A percentile compares a stretch with the other conserved stretches of the same genome.
Conservation (phyloP, 2,797 vertebrate species). For the Linurgus olivaceus region DNA sequence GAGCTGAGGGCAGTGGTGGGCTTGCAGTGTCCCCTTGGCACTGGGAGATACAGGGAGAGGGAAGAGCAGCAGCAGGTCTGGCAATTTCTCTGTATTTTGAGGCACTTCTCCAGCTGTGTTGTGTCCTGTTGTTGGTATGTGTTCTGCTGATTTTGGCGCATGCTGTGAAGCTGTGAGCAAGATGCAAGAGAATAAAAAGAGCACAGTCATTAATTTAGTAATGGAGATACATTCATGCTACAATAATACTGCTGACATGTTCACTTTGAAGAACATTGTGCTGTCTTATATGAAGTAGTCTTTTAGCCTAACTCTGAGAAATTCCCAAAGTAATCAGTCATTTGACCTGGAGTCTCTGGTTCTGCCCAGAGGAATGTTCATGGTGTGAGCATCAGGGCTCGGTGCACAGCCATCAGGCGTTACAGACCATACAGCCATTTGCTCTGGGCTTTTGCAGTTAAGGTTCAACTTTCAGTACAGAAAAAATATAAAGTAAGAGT, state of each 20-base stretch:
- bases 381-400: background rate
- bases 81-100: background rate
- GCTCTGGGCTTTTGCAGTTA: background rate
- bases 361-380: rapidly evolving
- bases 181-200: background rate
- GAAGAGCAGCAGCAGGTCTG: background rate
- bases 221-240: background rate
- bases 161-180: background rate
- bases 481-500: background rate
- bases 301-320: background rate
- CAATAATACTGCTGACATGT: background rate
- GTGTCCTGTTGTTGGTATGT: background rate
- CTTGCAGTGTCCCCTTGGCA: background rate
- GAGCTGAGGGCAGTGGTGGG: background rate
- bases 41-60: background rate
- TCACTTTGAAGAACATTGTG: background rate
- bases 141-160: background rate
- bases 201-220: background rate
- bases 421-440: background rate
- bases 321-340: background rate
- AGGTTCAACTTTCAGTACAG: background rate
- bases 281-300: background rate
- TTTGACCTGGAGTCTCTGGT: background rate
- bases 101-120: background rate
- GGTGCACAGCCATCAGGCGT: background rate